These are phyloP conservation scores for Onychostruthus taczanowskii DNA, from an alignment of 2,113 vertebrate genomes.

Conservation along the genomic window DNA sequence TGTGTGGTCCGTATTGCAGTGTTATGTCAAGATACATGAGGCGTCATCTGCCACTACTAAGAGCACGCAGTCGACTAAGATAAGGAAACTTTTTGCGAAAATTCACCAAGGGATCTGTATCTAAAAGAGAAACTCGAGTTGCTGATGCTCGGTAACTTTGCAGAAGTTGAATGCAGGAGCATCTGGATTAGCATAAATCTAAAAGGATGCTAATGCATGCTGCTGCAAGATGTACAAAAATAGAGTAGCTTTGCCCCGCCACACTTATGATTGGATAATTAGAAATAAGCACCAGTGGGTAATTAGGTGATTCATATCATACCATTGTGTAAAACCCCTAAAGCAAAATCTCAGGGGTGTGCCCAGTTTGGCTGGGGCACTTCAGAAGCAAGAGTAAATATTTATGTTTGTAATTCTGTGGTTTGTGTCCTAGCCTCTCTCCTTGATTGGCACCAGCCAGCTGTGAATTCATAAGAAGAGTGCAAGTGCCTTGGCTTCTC, in stretches of 20 bases:
- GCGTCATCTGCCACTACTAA: neutral
- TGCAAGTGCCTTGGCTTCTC: accelerated
- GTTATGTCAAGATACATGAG: neutral
- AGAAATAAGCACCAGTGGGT: neutral
- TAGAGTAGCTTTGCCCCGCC: neutral
- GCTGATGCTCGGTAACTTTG: neutral
- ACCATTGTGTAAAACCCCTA: neutral
- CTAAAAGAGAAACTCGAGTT: neutral
- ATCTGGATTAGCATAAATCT: neutral
- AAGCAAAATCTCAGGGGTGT: neutral
- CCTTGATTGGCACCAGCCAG: neutral
- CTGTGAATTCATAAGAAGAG: neutral
- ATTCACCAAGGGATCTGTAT: neutral
- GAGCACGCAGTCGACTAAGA: accelerated
- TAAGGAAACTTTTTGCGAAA: neutral
- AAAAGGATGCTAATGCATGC: neutral
- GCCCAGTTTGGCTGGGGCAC: neutral
- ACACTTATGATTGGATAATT: neutral
- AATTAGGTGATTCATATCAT: neutral
- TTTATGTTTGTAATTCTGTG: neutral
- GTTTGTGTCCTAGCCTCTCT: neutral
- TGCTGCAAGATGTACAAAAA: neutral
- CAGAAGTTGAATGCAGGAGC: neutral
- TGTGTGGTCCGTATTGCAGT: neutral
- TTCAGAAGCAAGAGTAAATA: neutral